Evolutionary conservation across 2,113 vertebrate genomes (phyloP), one percentile per base, ranked within the genome.

Genomic region (zebrafish (Danio rerio)): DNA sequence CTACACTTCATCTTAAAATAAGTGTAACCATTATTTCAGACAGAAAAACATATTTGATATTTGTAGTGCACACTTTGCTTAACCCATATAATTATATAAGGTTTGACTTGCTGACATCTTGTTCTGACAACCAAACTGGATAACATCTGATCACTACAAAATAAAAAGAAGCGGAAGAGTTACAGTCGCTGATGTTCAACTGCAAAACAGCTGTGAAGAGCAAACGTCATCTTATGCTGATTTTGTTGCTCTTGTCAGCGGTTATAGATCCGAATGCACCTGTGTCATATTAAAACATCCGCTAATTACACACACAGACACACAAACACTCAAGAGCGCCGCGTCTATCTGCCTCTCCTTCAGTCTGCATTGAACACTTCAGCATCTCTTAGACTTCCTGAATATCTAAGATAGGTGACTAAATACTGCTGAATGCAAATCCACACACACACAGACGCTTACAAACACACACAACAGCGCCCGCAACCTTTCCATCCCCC

Each of bases 191-290:
- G 81, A 42, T 13, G 31, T 18, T 70, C 7, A 61, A 71, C 45
- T 47, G 49, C 58, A n/a, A 43, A 68, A 47, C 15, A 71, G 74
- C 12, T 73, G 21, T 74, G 45, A 49, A 47, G 59, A 80, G 53
- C 53, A 71, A 9, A 31, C 18, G 1, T 47, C 42, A 47, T 69
- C 66, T 70, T 50, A 45, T 3, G 10, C 20, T 66, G 42, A 3
- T 72, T 72, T 53, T 53, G 12, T 71, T 72, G 42, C 16, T 78
- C 81, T 56, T 47, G 73, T 56, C 66, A 81, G 16, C 11, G 45
- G 56, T 49, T 47, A 43, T n/a, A 68, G 50, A 79, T 72, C 61
- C 80, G 40, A 82, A 68, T 79, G 42, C 59, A 85, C 62, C 81
- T 83, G 75, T 69, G 56, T 49, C 68, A 52, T 43, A 81, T 73